These are phyloP conservation scores for Cinclus mexicanus DNA, from an alignment of 2,113 vertebrate species.

Conservation along the genomic window DNA sequence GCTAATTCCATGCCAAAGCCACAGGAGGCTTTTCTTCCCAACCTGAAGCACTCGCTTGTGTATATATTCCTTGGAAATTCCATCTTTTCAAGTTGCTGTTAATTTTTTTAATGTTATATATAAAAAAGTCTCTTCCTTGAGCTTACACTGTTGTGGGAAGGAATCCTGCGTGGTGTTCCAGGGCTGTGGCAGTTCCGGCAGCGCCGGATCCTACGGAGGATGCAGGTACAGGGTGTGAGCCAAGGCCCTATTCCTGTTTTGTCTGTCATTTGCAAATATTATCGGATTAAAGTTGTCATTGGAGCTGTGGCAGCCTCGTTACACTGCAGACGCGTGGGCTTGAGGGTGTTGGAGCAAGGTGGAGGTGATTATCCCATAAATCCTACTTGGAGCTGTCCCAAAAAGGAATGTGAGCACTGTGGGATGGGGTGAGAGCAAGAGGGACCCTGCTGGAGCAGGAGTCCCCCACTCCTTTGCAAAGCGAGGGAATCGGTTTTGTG, in stretches of 20 bases:
- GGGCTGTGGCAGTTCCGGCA: neutral
- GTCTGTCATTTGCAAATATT: neutral
- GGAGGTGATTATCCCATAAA: neutral
- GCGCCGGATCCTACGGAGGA: neutral
- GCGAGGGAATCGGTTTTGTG: fast-evolving
- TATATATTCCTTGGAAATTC: neutral
- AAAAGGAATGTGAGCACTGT: fast-evolving
- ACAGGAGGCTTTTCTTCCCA: neutral
- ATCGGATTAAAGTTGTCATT: neutral
- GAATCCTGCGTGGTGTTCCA: neutral
- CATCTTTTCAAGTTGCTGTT: neutral
- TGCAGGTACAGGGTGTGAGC: neutral
- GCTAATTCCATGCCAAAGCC: neutral
- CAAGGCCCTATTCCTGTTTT: neutral
- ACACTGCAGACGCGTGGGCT: neutral
- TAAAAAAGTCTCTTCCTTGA: neutral
- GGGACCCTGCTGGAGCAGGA: neutral
- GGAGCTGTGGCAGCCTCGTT: neutral
- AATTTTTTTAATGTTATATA: neutral
- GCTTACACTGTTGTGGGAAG: neutral
- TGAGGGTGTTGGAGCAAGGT: neutral
- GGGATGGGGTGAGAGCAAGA: neutral
- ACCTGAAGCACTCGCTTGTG: neutral
- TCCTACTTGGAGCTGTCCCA: neutral
- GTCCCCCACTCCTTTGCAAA: fast-evolving